Percentiles rank a stretch among this genome's conserved stretches.
Evolutionary conservation across 37 sponge, comb jelly and placozoan genomes (phyloP).

Genomic region (Aplysina aerophoba): DNA sequence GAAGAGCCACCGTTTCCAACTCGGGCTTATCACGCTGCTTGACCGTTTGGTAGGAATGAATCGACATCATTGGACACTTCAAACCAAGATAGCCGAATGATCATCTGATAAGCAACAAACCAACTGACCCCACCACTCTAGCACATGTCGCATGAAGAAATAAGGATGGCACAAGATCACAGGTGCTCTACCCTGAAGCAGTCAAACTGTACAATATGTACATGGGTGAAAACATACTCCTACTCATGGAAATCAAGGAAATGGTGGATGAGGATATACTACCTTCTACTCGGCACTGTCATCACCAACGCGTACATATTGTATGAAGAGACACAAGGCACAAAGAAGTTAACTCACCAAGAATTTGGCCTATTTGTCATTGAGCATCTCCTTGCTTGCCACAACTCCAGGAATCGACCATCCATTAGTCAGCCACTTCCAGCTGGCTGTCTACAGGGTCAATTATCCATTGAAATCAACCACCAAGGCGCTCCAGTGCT

Average conservation of each 20-base stretch:
- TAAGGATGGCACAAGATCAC: conserved; percentile 41
- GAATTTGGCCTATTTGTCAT: not conserved
- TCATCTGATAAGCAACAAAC: too few species aligned
- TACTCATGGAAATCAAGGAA: conserved; percentile 35
- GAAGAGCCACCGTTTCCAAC: too few species aligned
- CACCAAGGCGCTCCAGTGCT: not conserved
- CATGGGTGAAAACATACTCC: conserved; percentile 34
- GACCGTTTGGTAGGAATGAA: too few species aligned
- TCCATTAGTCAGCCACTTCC: not conserved
- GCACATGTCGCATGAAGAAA: too few species aligned
- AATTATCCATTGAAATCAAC: not conserved
- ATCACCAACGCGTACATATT: conserved; percentile 42
- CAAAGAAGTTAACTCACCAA: not conserved
- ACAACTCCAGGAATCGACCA: conserved; percentile 10
- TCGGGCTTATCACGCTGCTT: too few species aligned
- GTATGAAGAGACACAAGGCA: conserved; percentile 14
- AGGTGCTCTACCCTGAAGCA: conserved; percentile 26
- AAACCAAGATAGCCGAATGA: too few species aligned
- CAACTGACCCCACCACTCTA: too few species aligned
- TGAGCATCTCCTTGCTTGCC: conserved; percentile 17
- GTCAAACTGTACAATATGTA: conserved; percentile 24
- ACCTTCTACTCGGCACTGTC: conserved; percentile 26
- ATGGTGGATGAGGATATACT: conserved; percentile 44
- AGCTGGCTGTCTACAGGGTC: conserved; percentile 2
- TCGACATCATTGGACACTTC: too few species aligned